These are phyloP conservation scores for Morinoia aosen DNA, from an alignment of 2,888 invertebrate genomes.

Conservation along the genomic window DNA sequence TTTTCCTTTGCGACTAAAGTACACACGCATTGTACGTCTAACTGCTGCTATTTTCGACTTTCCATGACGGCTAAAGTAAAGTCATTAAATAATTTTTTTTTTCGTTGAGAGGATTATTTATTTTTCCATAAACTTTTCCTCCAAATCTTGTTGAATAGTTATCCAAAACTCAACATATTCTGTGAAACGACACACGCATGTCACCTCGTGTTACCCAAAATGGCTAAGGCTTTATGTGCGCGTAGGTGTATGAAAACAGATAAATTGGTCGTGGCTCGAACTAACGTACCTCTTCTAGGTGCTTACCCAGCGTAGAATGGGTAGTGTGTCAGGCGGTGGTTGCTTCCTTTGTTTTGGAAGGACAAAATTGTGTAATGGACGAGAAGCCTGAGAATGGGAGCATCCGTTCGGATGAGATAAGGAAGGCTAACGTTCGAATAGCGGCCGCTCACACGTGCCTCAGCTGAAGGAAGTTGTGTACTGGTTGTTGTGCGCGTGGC, in stretches of 20 bases:
- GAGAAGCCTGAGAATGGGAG: constrained; percentile 1
- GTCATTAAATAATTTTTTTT: no score
- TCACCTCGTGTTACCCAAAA: background rate
- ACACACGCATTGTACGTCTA: no score
- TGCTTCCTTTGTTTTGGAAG: constrained; percentile 47
- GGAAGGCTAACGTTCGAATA: background rate
- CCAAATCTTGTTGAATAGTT: background rate
- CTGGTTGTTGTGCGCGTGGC: background rate
- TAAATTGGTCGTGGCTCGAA: background rate
- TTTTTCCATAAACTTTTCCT: background rate
- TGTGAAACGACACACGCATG: background rate
- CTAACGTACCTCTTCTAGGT: background rate
- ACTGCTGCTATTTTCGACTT: no score
- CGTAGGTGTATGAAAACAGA: background rate
- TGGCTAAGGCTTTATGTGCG: background rate
- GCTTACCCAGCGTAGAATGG: background rate
- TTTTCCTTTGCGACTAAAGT: no score
- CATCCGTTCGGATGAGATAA: constrained; percentile 37
- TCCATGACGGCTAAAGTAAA: no score
- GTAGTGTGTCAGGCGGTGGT: background rate
- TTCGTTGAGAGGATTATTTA: no score
- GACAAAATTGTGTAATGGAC: background rate
- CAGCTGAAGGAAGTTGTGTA: background rate
- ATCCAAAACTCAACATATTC: background rate
- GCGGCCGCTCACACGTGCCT: background rate